Conservation (phyloP, 2,888 invertebrate genomes). For the Bimastos eiseni region DNA sequence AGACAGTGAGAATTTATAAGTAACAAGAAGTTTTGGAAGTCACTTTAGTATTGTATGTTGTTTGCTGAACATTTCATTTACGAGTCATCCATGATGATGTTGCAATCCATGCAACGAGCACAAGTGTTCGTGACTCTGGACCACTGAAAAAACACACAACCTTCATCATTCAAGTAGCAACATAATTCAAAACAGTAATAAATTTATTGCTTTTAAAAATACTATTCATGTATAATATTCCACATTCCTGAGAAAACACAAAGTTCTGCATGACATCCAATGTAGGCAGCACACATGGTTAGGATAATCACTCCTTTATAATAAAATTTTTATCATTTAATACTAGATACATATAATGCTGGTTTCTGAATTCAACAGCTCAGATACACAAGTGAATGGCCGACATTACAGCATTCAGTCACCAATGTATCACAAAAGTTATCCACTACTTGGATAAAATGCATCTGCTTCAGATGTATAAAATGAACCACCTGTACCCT, state of each 20-base stretch:
- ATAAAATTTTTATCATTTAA: background rate
- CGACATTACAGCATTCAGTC: too few species aligned
- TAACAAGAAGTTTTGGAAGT: background rate
- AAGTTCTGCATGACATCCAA: too few species aligned
- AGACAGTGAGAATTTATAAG: background rate
- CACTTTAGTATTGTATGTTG: conserved; percentile 3
- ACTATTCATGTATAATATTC: too few species aligned
- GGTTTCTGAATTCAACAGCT: too few species aligned
- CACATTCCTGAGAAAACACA: too few species aligned
- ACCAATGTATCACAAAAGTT: too few species aligned
- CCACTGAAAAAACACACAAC: background rate
- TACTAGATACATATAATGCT: background rate
- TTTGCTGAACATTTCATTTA: conserved; percentile 13
- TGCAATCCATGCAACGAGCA: background rate
- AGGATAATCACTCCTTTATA: too few species aligned
- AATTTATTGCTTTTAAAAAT: background rate
- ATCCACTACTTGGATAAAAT: too few species aligned
- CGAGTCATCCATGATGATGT: background rate
- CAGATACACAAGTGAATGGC: background rate
- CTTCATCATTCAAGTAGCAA: background rate
- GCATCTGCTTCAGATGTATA: too few species aligned
- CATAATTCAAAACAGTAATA: background rate
- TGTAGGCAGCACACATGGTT: too few species aligned
- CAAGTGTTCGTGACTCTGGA: background rate
- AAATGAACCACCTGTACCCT: too few species aligned